phyloP scores from a whole-genome alignment of 1,140 invertebrate species.

The Heliothis subflexa region DNA sequence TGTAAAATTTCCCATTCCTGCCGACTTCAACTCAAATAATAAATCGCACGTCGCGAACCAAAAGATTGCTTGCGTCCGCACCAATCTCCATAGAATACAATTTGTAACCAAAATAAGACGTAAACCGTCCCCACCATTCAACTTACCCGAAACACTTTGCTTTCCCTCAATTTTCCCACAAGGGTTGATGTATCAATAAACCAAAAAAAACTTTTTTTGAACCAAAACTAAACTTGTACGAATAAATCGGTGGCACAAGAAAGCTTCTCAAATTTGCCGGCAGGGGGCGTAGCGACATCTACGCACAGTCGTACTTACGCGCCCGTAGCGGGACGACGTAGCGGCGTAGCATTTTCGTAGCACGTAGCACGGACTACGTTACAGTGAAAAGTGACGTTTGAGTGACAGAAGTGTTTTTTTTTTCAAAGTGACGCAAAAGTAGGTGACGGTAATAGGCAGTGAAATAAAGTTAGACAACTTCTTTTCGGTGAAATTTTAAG shows the following conservation, averaged over 20 bases:
- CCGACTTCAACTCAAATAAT: too few species aligned
- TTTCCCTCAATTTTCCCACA: constrained; percentile 35
- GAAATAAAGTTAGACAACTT: constrained; percentile 21
- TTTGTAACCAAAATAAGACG: not conserved
- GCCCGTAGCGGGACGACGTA: constrained; percentile 38
- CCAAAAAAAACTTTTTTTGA: constrained; percentile 29
- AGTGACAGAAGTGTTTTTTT: constrained; percentile 41
- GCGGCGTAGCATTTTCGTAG: constrained; percentile 32
- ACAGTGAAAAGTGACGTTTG: constrained; percentile 34
- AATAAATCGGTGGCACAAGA: constrained; percentile 18
- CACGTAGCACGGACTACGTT: constrained; percentile 18
- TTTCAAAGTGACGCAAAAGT: constrained; percentile 25
- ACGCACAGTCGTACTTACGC: constrained; percentile 41
- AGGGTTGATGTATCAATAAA: constrained; percentile 41
- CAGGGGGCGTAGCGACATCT: constrained; percentile 17
- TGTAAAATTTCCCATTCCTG: too few species aligned
- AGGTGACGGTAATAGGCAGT: constrained; percentile 27
- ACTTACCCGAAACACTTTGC: constrained; percentile 8
- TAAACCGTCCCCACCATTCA: constrained; percentile 19
- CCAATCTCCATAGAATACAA: not conserved
- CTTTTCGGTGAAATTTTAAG: constrained; percentile 9
- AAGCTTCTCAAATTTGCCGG: constrained; percentile 12
- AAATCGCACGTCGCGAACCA: not conserved
- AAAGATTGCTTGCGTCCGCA: not conserved
- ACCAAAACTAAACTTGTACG: constrained; percentile 17